Conservation (phyloP, 2,888 invertebrate genomes). For the Eucera pruinosa region DNA sequence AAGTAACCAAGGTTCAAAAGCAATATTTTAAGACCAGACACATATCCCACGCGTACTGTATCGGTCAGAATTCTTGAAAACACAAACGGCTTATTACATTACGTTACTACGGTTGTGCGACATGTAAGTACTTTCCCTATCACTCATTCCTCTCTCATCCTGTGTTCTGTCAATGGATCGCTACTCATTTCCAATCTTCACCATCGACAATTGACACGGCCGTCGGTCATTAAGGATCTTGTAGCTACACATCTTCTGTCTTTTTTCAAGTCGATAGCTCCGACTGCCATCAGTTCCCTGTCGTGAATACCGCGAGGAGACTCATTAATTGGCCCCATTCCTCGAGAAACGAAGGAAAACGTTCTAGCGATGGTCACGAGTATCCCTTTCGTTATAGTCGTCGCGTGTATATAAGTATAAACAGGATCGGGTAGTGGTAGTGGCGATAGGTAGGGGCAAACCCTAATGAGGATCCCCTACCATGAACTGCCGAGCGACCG, state of each 20-base stretch:
- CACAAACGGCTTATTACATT: no score
- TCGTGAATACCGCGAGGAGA: slow-evolving; percentile 32
- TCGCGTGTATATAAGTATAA: slow-evolving; percentile 57
- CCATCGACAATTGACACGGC: slow-evolving; percentile 55
- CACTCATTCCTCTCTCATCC: no score
- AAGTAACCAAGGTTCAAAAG: no score
- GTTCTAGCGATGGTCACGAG: slow-evolving; percentile 40
- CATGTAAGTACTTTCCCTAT: no score
- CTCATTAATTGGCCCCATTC: slow-evolving; percentile 60
- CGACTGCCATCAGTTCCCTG: no score
- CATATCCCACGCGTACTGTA: no score
- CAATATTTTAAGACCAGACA: no score
- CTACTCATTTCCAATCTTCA: slow-evolving; percentile 22
- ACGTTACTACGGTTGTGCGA: no score
- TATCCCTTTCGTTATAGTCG: slow-evolving; percentile 40
- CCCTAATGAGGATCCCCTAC: slow-evolving; percentile 77
- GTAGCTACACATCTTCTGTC: slow-evolving; percentile 46
- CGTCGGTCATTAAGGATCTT: slow-evolving; percentile 62
- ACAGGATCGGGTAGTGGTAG: slow-evolving; percentile 52
- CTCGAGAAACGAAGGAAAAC: slow-evolving; percentile 47
- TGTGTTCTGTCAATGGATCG: slow-evolving; percentile 36
- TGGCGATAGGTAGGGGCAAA: slow-evolving; percentile 66
- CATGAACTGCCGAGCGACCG: slow-evolving; percentile 63
- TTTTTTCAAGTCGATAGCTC: no score
- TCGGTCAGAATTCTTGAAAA: no score